These are phyloP conservation scores for Antigone vipio DNA, from an alignment of 2,113 vertebrate species.

Conservation along the genomic window DNA sequence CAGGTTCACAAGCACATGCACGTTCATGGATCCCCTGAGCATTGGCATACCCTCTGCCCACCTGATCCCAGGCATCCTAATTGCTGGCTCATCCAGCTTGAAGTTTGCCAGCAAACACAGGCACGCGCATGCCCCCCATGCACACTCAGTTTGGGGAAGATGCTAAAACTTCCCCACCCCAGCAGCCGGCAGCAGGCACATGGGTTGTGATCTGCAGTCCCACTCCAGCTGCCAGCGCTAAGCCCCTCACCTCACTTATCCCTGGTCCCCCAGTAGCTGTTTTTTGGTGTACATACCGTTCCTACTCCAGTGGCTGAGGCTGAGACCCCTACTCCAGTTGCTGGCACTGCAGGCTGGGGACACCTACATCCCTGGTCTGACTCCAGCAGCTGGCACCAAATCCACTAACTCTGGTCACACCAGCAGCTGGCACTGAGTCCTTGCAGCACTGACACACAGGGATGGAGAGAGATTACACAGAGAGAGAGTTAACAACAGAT, in stretches of 20 bases:
- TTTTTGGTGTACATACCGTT: not conserved
- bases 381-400: not conserved
- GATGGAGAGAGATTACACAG: not conserved
- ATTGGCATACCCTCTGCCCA: not conserved
- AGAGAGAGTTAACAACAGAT: not conserved
- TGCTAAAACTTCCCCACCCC: no score
- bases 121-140: rapidly evolving
- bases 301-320: not conserved
- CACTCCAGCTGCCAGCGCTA: rapidly evolving
- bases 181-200: not conserved
- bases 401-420: not conserved
- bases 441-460: not conserved
- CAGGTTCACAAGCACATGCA: not conserved
- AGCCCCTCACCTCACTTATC: not conserved
- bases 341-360: not conserved
- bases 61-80: not conserved
- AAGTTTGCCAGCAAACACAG: not conserved
- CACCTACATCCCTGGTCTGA: not conserved
- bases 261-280: not conserved
- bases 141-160: not conserved
- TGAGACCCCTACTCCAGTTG: not conserved
- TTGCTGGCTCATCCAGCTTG: not conserved
- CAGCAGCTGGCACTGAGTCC: not conserved
- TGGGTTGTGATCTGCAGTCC: rapidly evolving
- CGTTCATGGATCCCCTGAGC: rapidly evolving